Base-by-base conservation (phyloP, 1,140 invertebrate species). In the Eufriesea mexicana region DNA sequence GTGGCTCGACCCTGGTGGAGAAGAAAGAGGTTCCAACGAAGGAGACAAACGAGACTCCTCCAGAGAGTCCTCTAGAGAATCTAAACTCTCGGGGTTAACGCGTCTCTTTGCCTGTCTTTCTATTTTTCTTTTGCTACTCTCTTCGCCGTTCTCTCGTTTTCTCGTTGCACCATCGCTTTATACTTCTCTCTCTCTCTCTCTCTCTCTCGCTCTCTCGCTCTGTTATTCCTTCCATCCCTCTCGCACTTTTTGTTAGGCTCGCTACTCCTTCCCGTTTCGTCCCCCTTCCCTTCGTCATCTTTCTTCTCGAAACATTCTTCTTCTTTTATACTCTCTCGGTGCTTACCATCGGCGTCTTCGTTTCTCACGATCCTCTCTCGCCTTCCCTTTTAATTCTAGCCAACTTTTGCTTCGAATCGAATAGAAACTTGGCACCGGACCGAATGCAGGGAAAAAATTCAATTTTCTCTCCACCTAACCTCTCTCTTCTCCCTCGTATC, bases 31-130 rank as follows among this genome's bases (percentile, higher is more conserved):
- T 47, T 83, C 75, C 57, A 86, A 87, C 72, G 76, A 87, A 82
- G 81, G 86, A 87, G 86, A 87, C 71, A 86, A 87, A 87, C 80
- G 71, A 84, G 74, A 66, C 59, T 61, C n/a, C 66, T 70, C 68
- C 64, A 25, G 42, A 84, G 75, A 84, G 83, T 84, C 77, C 83
- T 86, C 78, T 28, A 28, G 70, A 87, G 86, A 87, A 86, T 86
- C 86, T 87, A 77, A 86, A 87, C 85, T 79, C 70, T 71, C 55
- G 67, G 73, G 62, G 73, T 83, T 78, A 72, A 75, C 79, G 73
- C 73, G 78, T 67, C 64, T 84, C 82, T 84, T 55, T 54, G 61
- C 67, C 66, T 62, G 49, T 55, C 62, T 80, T 61, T 84, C 67
- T 77, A 72, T 85, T 67, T 62, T 78, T 74, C 57, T 62, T 47